Base-by-base conservation (phyloP, 2,113 vertebrate species). In the Percopsis transmontana region DNA sequence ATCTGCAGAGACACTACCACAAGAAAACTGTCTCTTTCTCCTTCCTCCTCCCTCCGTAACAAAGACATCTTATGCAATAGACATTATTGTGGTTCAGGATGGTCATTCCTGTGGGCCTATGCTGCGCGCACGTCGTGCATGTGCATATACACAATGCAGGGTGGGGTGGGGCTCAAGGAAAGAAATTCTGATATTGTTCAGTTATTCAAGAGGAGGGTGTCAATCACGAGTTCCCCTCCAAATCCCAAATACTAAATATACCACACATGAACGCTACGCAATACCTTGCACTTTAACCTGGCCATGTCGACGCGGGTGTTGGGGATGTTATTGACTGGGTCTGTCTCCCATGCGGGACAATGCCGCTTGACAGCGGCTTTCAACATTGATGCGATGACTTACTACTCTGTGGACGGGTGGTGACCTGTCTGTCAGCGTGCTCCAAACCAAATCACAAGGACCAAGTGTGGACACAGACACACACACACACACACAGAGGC, bases 361-460 rank as follows among this genome's bases (percentile, higher is more conserved):
- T 83, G 58, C 39, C 42, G 47, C 72, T 68, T 86, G 83, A 80
- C 76, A 77, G 72, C 64, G 62, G 58, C 54, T 74, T 85, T 82
- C 78, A 80, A 81, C 81, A 79, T 80, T 77, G 70, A 80, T 66
- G 78, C 63, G 75, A 82, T 42, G 59, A 59, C 68, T 64, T 33
- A 27, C 60, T 74, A 65, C 79, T 82, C 66, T 6, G 62, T 80
- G 80, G 78, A 77, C 62, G 18, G 27, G 7, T 45, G 23, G 41
- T 78, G 86, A 86, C 84, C 83, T 68, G 76, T 74, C 75, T 75
- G 83, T 82, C 80, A 75, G 66, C 65, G 61, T 27, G 79, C 15
- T 11, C 73, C 58, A 66, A 77, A 68, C 74, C 59, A 80, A 48
- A 77, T 82, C 76, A 77, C 74, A 85, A 79, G 65, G 81, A 39